Evolutionary conservation across 2,888 invertebrate genomes (phyloP), one percentile per base, ranked within the genome.

Genomic region (Cremastinae sp.): DNA sequence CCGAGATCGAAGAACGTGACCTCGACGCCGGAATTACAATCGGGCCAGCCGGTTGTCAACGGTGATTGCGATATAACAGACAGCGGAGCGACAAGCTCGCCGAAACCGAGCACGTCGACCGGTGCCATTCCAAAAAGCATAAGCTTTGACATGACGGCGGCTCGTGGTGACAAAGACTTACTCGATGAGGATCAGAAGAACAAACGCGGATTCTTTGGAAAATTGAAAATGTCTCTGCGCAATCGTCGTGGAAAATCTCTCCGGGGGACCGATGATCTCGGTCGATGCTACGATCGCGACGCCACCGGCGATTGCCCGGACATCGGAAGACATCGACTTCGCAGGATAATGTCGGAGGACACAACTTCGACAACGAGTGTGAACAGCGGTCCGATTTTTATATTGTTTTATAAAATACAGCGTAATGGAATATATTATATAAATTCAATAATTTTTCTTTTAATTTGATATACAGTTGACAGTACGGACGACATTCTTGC

Each of bases 101-200:
- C 88, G 45, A 92, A 92, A 80, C 91, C 91, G 0, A 90, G 88
- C 1, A 91, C 92, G 16, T 94, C 95, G 0, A 95, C 95, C 0
- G 96, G 96, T 0, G 96, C 96, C 0, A 97, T 97, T 84, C 96
- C 96, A 0, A 97, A 97, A 90, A 97, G 96, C 85, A 97, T 97
- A 83, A 96, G 96, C 87, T 97, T 97, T 84, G 97, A 97, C 90
- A 95, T 96, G 87, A 96, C 96, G 0, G 96, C 96, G 0, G 96
- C 96, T 85, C 94, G 96, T 81, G 93, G 93, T 1, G 94, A 94
- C 83, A 93, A 94, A 90, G 91, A 91, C 78, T 82, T 90, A 69
- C 89, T 91, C 78, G 92, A 91, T 80, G 93, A 92, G 51, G 92
- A 92, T 77, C 90, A 91, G 66, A 92, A 91, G 81, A 90, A 91